A percentile compares a stretch with the other conserved stretches of the same genome.
phyloP scores from a whole-genome alignment of 2,888 invertebrate species.

The Dascillus cervinus region DNA sequence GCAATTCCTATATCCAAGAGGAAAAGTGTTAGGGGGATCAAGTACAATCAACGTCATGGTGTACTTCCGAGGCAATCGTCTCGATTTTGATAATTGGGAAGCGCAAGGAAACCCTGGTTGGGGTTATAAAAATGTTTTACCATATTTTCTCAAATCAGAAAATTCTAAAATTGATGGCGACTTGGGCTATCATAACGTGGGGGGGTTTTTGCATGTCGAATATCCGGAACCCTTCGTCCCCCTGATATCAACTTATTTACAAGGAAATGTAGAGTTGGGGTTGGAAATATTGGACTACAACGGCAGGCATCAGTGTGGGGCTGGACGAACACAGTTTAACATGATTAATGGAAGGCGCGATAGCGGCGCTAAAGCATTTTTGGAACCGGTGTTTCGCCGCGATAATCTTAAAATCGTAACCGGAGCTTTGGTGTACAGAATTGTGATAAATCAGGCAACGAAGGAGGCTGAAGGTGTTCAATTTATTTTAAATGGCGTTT shows the following conservation, averaged over 20 bases:
- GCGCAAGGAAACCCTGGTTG: conserved; percentile 67
- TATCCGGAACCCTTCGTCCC: conserved; percentile 52
- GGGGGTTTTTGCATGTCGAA: conserved; percentile 60
- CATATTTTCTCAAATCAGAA: conserved; percentile 70
- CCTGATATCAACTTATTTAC: conserved; percentile 53
- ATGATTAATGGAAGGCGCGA: conserved; percentile 62
- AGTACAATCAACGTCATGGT: conserved; percentile 75
- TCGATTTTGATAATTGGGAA: conserved; percentile 73
- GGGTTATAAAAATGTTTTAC: conserved; percentile 60
- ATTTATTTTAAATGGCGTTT: conserved; percentile 52
- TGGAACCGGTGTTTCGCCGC: conserved; percentile 57
- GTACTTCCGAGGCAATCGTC: conserved; percentile 67
- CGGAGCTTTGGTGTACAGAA: too few species aligned
- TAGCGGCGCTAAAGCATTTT: conserved; percentile 68
- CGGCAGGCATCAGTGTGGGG: conserved; percentile 54
- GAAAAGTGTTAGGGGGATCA: conserved; percentile 74
- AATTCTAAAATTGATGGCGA: conserved; percentile 52
- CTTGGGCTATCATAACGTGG: conserved; percentile 55
- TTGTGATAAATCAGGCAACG: conserved; percentile 53
- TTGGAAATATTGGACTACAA: conserved; percentile 64
- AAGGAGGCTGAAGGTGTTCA: conserved; percentile 58
- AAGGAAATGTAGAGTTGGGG: conserved; percentile 59
- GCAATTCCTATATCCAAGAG: too few species aligned
- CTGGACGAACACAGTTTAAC: conserved; percentile 59
- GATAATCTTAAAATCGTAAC: conserved; percentile 61